These are phyloP conservation scores for Gasterosteus aculeatus DNA, from an alignment of 2,113 vertebrate genomes.

Conservation along the genomic window DNA sequence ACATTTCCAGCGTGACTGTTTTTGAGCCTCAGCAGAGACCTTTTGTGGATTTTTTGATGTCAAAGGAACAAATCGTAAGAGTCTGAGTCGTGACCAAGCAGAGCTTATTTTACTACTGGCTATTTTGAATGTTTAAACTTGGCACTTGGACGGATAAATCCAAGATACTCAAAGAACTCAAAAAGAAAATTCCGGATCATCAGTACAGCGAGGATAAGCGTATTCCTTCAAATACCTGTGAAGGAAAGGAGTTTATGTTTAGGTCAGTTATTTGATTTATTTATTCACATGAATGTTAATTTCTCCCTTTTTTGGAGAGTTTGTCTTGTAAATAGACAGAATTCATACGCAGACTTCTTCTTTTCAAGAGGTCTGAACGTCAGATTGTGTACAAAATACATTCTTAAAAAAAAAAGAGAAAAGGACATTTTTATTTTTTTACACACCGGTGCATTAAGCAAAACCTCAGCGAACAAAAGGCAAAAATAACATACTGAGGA, in stretches of 20 bases:
- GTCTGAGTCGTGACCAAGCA: constrained; percentile 27
- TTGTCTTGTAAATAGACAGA: constrained; percentile 73
- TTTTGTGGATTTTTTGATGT: constrained; percentile 13
- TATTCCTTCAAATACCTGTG: constrained; percentile 11
- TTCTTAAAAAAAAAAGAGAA: constrained; percentile 37
- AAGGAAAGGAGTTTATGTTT: constrained; percentile 45
- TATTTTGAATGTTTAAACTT: constrained; percentile 47
- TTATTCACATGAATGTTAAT: constrained; percentile 80
- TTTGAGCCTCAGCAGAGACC: constrained; percentile 25
- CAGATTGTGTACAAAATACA: constrained; percentile 41
- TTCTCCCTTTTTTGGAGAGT: constrained; percentile 82
- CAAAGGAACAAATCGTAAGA: neutral
- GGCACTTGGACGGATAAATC: constrained; percentile 33
- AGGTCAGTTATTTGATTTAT: constrained; percentile 68
- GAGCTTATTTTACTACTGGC: constrained; percentile 28
- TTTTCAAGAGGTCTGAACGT: constrained; percentile 77
- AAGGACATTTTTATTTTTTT: constrained; percentile 22
- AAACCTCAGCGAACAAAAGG: constrained; percentile 13
- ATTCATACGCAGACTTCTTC: constrained; percentile 72
- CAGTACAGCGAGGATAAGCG: constrained; percentile 5
- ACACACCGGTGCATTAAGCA: constrained; percentile 34
- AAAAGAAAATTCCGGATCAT: neutral
- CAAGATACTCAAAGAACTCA: constrained; percentile 12
- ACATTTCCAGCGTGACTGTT: neutral
- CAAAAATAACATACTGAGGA: constrained; percentile 19